These are phyloP conservation scores for Orthonyx spaldingii DNA, from an alignment of 2,113 vertebrate species.

Conservation along the genomic window DNA sequence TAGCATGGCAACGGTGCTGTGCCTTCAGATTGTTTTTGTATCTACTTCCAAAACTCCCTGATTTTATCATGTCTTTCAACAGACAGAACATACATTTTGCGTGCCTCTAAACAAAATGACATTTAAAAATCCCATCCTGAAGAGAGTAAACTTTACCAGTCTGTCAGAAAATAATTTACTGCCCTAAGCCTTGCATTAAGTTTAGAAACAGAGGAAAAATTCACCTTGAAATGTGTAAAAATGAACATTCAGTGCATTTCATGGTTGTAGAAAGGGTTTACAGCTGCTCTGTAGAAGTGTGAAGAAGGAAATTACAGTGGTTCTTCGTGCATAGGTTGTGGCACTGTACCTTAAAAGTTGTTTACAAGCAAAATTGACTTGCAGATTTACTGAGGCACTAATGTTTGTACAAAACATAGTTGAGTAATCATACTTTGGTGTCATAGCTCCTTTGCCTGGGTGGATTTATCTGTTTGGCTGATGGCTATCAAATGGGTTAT, in stretches of 20 bases:
- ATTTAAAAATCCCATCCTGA: background rate
- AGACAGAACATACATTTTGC: background rate
- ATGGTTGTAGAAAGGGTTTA: background rate
- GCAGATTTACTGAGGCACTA: background rate
- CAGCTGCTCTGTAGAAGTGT: background rate
- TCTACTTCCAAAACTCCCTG: background rate
- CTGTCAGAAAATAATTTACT: background rate
- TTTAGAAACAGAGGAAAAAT: background rate
- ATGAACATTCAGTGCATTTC: background rate
- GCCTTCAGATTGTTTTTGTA: background rate
- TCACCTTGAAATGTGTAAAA: background rate
- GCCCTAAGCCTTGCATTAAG: background rate
- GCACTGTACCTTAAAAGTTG: background rate
- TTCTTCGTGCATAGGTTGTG: background rate
- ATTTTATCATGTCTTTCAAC: background rate
- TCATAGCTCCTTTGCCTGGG: background rate
- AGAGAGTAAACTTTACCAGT: background rate
- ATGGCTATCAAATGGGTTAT: background rate
- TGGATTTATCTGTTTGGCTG: background rate
- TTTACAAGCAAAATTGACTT: background rate
- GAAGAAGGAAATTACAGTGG: background rate
- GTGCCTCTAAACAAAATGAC: background rate
- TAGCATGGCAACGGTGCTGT: fast-evolving
- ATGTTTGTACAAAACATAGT: background rate
- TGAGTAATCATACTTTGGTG: background rate